Conservation (phyloP, 1,140 invertebrate genomes). For the Macrostomum lignano region DNA sequence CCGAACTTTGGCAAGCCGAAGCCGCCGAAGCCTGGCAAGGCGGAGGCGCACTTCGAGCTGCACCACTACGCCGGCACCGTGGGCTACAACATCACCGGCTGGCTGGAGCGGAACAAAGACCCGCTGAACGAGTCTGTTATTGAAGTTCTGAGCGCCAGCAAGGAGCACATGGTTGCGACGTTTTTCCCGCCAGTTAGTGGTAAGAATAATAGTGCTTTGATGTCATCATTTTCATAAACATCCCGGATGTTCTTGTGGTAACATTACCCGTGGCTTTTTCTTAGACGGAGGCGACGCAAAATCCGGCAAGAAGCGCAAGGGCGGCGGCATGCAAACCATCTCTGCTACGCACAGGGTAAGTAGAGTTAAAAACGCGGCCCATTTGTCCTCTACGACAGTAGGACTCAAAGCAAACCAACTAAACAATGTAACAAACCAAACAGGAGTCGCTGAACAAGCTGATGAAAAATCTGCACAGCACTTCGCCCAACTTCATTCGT, state of each 20-base stretch:
- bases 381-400: no score
- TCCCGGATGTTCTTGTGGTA: conserved; percentile 1
- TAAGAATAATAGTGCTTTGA: conserved; percentile 5
- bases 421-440: background rate
- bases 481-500: conserved; percentile 93
- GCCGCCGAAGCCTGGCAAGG: conserved; percentile 72
- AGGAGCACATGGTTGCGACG: conserved; percentile 43
- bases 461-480: conserved; percentile 77
- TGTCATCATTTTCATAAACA: conserved; percentile 1
- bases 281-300: conserved; percentile 24
- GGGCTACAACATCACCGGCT: conserved; percentile 84
- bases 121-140: conserved; percentile 93
- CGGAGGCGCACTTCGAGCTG: conserved; percentile 81
- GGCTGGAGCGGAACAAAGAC: conserved; percentile 99
- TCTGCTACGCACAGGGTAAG: conserved; percentile 49
- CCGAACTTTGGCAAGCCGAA: conserved; percentile 84
- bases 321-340: conserved; percentile 76
- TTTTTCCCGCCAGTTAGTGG: conserved; percentile 6
- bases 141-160: conserved; percentile 63
- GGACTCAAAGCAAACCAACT: background rate
- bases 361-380: no score
- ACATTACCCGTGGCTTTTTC: background rate
- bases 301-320: conserved; percentile 54
- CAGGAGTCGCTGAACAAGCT: conserved; percentile 78
- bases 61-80: conserved; percentile 92